These are phyloP conservation scores for Heliconius hermathena DNA, from an alignment of 1,140 invertebrate genomes.

Conservation along the genomic window DNA sequence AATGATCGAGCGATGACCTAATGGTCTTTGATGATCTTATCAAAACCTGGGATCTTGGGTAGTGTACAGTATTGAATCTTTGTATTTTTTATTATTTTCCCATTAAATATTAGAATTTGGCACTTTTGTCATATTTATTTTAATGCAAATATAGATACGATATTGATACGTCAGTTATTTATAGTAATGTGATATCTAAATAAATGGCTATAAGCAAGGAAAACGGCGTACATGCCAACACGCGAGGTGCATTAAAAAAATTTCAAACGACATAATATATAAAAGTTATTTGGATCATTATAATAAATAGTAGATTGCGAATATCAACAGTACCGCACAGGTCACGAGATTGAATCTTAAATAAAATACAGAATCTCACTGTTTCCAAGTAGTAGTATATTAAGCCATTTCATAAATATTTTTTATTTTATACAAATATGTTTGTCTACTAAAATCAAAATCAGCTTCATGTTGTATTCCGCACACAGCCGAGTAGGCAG, in stretches of 20 bases:
- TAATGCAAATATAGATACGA: not conserved
- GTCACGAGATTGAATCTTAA: not conserved
- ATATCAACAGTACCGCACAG: not conserved
- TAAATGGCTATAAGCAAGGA: not conserved
- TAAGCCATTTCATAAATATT: not conserved
- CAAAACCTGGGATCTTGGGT: not conserved
- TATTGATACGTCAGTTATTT: not conserved
- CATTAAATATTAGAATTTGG: too few relatives aligned
- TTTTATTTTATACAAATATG: not conserved
- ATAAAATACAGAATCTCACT: not conserved
- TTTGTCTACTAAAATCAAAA: too few relatives aligned
- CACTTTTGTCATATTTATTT: too few relatives aligned
- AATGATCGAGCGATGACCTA: not conserved
- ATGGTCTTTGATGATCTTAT: not conserved
- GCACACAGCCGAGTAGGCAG: too few relatives aligned
- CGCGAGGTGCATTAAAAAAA: too few relatives aligned
- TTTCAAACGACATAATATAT: not conserved
- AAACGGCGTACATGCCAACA: not conserved
- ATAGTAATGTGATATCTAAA: not conserved
- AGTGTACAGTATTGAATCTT: not conserved
- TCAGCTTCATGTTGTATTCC: too few relatives aligned
- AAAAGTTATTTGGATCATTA: not conserved
- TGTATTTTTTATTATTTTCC: not conserved
- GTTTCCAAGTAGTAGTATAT: too few relatives aligned
- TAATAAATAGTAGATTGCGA: not conserved